These are phyloP conservation scores for Streblospio benedicti DNA, from an alignment of 1,140 invertebrate genomes.

Conservation along the genomic window DNA sequence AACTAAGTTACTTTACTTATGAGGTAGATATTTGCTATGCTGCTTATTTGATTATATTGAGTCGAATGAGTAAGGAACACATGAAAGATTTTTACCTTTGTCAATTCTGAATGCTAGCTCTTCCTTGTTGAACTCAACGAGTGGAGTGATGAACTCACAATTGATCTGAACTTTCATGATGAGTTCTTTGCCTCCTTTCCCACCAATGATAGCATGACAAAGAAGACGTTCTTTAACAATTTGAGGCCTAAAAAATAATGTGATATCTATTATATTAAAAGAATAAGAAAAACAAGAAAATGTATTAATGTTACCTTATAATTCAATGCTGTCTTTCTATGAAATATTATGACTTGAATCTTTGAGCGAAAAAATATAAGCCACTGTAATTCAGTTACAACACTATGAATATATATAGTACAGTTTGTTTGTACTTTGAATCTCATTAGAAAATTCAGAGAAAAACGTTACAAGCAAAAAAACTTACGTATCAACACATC, in stretches of 20 bases:
- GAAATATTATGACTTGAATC: too few relatives aligned
- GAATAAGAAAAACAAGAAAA: neutral
- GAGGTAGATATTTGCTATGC: too few relatives aligned
- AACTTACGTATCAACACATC: constrained; percentile 36
- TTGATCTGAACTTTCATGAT: constrained; percentile 43
- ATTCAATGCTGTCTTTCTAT: neutral
- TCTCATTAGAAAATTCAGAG: neutral
- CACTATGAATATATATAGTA: too few relatives aligned
- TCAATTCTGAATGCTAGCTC: constrained; percentile 42
- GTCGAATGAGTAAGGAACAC: too few relatives aligned
- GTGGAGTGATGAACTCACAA: constrained; percentile 44
- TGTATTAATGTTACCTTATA: neutral
- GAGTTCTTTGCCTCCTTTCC: constrained; percentile 43
- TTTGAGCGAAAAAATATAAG: too few relatives aligned
- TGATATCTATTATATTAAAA: neutral
- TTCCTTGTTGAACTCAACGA: constrained; percentile 44
- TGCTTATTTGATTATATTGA: too few relatives aligned
- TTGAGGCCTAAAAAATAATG: constrained; percentile 30
- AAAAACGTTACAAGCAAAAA: neutral
- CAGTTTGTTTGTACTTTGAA: too few relatives aligned
- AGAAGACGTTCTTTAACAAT: constrained; percentile 36
- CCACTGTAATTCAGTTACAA: too few relatives aligned
- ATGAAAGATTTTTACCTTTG: too few relatives aligned
- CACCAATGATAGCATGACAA: constrained; percentile 46
- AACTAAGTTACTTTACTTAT: too few relatives aligned